A percentile compares a stretch with the other conserved stretches of the same genome.
Conservation (phyloP, 2,797 vertebrate species). For the Graptemys geographica region DNA sequence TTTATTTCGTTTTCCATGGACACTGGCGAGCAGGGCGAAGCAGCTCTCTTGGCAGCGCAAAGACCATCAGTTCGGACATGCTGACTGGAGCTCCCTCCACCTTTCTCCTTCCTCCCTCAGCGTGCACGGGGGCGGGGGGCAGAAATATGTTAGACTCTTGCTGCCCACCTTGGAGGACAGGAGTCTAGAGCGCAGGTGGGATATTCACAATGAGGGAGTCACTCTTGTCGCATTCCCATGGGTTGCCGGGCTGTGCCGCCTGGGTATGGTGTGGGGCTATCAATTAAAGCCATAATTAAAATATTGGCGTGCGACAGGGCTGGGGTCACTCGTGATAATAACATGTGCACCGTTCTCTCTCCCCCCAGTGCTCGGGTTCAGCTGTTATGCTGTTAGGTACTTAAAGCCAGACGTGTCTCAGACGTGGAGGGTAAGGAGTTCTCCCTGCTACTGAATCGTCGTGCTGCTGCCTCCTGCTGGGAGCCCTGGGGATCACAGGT, state of each 20-base stretch:
- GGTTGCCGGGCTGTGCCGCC: neutral
- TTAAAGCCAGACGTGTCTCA: constrained; percentile 72
- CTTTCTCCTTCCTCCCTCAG: no score
- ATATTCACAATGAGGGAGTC: neutral
- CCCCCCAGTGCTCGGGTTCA: constrained; percentile 62
- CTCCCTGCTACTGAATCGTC: neutral
- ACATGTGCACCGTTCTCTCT: neutral
- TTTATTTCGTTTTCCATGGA: neutral
- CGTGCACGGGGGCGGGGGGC: rapidly evolving
- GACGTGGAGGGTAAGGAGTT: constrained; percentile 73
- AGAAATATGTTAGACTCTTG: neutral
- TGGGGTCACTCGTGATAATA: rapidly evolving
- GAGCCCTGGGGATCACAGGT: no score
- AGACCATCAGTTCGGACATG: neutral
- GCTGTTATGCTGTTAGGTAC: constrained; percentile 64
- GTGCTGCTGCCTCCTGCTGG: neutral
- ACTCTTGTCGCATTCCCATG: neutral
- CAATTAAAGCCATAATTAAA: neutral
- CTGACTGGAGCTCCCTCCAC: neutral
- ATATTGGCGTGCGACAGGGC: neutral
- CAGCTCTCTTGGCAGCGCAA: no score
- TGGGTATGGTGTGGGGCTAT: neutral
- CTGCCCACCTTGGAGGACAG: neutral
- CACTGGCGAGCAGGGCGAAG: no score
- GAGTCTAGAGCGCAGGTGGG: neutral